These are phyloP conservation scores for Trissonchulus latispiculum DNA, from an alignment of 2,888 invertebrate genomes.

Conservation along the genomic window DNA sequence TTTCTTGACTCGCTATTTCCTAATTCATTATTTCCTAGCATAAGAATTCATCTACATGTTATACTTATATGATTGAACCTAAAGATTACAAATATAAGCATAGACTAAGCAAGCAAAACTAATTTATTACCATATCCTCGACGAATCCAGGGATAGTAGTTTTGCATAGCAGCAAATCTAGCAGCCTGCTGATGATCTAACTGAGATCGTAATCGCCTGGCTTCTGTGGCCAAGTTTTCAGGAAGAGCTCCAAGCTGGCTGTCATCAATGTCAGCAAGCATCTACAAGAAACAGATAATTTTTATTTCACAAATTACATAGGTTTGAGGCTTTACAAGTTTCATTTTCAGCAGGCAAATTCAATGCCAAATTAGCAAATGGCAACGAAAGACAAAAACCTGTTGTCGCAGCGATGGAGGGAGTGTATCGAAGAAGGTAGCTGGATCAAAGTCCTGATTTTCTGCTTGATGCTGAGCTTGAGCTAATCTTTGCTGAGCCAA, in stretches of 20 bases:
- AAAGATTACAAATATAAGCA: no score
- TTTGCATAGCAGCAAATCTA: conserved; percentile 23
- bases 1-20: no score
- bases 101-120: no score
- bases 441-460: conserved; percentile 58
- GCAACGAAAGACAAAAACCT: conserved; percentile 50
- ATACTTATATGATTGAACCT: no score
- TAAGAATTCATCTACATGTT: no score
- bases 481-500: conserved; percentile 62
- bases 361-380: no score
- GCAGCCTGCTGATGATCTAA: conserved; percentile 51
- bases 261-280: conserved; percentile 78
- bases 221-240: conserved; percentile 69
- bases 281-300: no score
- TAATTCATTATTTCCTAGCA: no score
- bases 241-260: conserved; percentile 68
- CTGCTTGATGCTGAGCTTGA: conserved; percentile 52
- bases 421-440: conserved; percentile 71
- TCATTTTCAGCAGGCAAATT: no score
- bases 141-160: not conserved
- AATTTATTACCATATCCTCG: conserved; percentile 30
- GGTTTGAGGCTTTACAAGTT: no score
- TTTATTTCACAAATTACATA: no score
- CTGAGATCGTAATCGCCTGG: conserved; percentile 64
- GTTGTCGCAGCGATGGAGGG: conserved; percentile 64